Percentiles rank a stretch among this genome's conserved stretches.
phyloP scores from a whole-genome alignment of 2,113 vertebrate genomes.

The Microtus montanus region DNA sequence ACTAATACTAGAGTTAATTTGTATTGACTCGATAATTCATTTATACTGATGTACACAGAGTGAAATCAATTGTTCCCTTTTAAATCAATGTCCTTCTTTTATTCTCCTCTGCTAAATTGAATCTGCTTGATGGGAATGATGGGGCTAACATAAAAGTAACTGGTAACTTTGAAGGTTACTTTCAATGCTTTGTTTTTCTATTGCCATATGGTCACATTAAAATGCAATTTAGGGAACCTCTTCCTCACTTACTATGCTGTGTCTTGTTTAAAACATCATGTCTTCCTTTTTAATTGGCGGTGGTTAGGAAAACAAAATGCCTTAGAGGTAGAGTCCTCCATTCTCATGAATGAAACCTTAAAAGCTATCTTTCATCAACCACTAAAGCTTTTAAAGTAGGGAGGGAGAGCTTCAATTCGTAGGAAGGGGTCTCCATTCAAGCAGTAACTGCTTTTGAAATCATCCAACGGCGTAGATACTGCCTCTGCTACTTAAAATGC shows the following conservation, averaged over 20 bases:
- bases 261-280: slow-evolving; percentile 40
- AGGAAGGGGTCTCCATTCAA: slow-evolving; percentile 72
- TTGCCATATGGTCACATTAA: slow-evolving; percentile 51
- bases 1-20: slow-evolving; percentile 64
- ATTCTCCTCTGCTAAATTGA: slow-evolving; percentile 40
- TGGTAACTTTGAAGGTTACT: slow-evolving; percentile 49
- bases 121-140: not conserved
- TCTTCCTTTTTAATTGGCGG: not conserved
- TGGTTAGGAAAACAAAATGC: slow-evolving; percentile 63
- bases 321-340: slow-evolving; percentile 53
- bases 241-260: slow-evolving; percentile 35
- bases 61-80: slow-evolving; percentile 74
- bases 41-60: slow-evolving; percentile 68
- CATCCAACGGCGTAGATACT: slow-evolving; percentile 71
- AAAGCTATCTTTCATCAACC: slow-evolving; percentile 57
- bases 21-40: slow-evolving; percentile 68
- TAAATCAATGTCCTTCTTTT: slow-evolving; percentile 70
- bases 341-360: slow-evolving; percentile 63
- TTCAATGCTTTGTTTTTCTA: slow-evolving; percentile 38
- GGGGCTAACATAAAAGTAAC: slow-evolving; percentile 16
- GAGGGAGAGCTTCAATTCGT: slow-evolving; percentile 48
- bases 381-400: slow-evolving; percentile 33
- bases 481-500: slow-evolving; percentile 78
- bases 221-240: not conserved
- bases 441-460: slow-evolving; percentile 80